Base-by-base conservation (phyloP, 2,797 vertebrate genomes). In the Enteromius afrohamiltoni region DNA sequence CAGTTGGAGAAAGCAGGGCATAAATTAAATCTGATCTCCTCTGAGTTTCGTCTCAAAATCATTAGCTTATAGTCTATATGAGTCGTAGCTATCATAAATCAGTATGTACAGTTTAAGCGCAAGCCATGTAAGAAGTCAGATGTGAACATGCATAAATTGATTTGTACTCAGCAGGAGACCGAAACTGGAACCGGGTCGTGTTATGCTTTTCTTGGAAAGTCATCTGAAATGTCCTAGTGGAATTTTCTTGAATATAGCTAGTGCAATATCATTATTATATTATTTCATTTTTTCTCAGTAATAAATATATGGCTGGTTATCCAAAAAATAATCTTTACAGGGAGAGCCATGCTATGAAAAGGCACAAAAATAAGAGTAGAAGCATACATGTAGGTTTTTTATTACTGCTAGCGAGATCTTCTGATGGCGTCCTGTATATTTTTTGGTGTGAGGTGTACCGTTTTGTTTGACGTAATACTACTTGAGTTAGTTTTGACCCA, bases 241-340 rank as follows among this genome's bases (percentile, higher is more conserved):
- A 83, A 4, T 26, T 40, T 83, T 10, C 45, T 79, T 74, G 31
- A 34, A 75, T 76, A 64, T 58, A 79, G 80, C 65, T 85, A 87
- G 86, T 85, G 84, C 86, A 85, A 83, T 67, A 78, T 71, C 79
- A 29, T 74, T 80, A 51, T 11, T 49, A 58, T 76, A 71, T 71
- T 23, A 68, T 73, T 23, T 17, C 71, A 73, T 64, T 45, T 78
- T 78, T 49, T 26, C n/a, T 84, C 67, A 42, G 53, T 78, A 87
- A 85, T 87, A 87, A 87, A 85, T 87, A 87, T 86, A 86, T 86
- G 85, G 85, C 85, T 86, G 85, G 58, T 68, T 62, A 84, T 86
- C 83, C 85, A 79, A 82, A 62, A 62, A 85, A 60, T 1, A 58
- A n/a, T 78, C 75, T 60, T 58, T 74, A 68, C 21, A 73, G 67